phyloP scores from a whole-genome alignment of 2,797 vertebrate genomes.

The Chelidonichthys spinosus region DNA sequence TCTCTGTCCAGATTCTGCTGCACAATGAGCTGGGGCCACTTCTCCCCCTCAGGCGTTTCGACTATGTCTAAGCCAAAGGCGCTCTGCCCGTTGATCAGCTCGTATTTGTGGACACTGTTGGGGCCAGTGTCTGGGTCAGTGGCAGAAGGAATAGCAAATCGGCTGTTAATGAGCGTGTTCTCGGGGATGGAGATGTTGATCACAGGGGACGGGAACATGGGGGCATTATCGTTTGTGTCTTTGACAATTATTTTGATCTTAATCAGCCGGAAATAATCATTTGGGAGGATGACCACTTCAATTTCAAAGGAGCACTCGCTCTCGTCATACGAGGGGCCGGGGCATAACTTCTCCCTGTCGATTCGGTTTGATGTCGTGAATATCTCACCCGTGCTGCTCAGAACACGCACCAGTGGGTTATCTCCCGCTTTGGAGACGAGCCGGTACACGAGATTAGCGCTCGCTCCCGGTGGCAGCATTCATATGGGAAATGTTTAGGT shows the following conservation, averaged over 20 bases:
- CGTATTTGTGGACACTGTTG: conserved; percentile 98
- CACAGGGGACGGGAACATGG: conserved; percentile 99
- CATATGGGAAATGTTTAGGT: conserved; percentile 98
- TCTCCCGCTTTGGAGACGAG: conserved; percentile 99
- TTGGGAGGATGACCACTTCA: conserved; percentile 98
- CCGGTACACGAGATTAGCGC: conserved; percentile 96
- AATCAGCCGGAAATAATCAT: conserved; percentile 98
- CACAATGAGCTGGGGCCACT: conserved; percentile 99
- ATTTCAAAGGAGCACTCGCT: conserved; percentile 99
- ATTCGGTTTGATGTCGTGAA: conserved; percentile 98
- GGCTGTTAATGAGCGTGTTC: conserved; percentile 98
- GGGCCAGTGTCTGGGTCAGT: conserved; percentile 98
- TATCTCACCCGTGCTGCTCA: conserved; percentile 97
- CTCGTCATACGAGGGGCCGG: conserved; percentile 94
- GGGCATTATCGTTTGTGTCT: conserved; percentile 99
- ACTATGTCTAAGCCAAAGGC: conserved; percentile 99
- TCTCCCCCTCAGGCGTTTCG: conserved; percentile 98
- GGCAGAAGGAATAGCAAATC: conserved; percentile 97
- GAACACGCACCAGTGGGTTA: conserved; percentile 95
- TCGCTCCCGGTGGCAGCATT: conserved; percentile 94
- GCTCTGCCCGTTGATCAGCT: conserved; percentile 96
- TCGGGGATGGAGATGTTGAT: conserved; percentile 99
- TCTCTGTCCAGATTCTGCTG: conserved; percentile 98
- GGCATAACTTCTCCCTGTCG: conserved; percentile 97
- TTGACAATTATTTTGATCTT: conserved; percentile 99